Base-by-base conservation (phyloP, 2,888 invertebrate genomes). In the Epirrhoe tristata region DNA sequence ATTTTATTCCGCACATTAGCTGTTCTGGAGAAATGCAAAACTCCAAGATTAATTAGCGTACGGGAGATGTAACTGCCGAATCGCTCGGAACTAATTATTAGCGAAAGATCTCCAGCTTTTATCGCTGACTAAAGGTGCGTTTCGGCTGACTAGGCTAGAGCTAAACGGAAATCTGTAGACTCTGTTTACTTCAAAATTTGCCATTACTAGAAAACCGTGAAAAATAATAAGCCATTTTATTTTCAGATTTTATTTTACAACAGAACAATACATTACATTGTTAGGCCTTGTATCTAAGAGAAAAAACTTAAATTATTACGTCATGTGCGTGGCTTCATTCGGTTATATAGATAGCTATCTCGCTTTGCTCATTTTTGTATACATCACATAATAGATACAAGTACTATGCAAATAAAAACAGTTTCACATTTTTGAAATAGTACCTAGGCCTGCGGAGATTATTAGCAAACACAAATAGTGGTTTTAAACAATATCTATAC, bases 1-100 rank as follows among this genome's bases (percentile, higher is more conserved):
- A 89, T 77, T 75, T 77, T 89, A 89, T 89, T 84, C 88, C 78
- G 77, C 79, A 83, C 85, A 84, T 86, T 87, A 88, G 81, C 79
- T 70, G 67, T 62, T 58, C 61, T 58, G 63, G 73, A 69, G 74
- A 73, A 76, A 76, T 76, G 71, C 74, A 72, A 74, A 77, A 75
- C 72, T 63, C 65, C 65, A 56, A 72, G 77, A 77, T 74, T 77
- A 75, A 75, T 77, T 75, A 74, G 73, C 60, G 58, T 63, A 65
- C 58, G 58, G 60, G 14, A 66, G 63, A 73, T 64, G 62, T 70
- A 59, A 63, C 63, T 70, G 65, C 56, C 67, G 67, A 69, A 73
- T 63, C 66, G 71, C 50, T 59, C 57, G 60, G 52, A 67, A 67
- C 57, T 31, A 65, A 64, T 69, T 64, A 73, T 68, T 68, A 66